These are phyloP conservation scores for Lasioglossum malachurum DNA, from an alignment of 2,888 invertebrate species.

Conservation along the genomic window DNA sequence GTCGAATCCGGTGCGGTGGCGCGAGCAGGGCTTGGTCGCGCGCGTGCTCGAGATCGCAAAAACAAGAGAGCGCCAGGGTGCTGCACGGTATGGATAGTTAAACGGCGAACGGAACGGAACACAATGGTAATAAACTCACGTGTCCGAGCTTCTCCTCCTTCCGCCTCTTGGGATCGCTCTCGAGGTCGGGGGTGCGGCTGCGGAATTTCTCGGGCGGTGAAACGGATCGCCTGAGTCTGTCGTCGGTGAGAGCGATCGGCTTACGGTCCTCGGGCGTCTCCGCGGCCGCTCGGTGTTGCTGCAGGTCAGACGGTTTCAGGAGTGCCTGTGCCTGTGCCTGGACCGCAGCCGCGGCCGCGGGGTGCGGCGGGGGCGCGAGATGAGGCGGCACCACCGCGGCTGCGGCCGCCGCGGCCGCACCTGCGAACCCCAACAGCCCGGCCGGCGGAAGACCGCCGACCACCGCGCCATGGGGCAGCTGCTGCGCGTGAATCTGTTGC, in stretches of 20 bases:
- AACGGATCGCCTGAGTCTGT: slow-evolving; percentile 89
- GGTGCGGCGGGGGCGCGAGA: slow-evolving; percentile 87
- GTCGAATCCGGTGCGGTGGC: slow-evolving; percentile 31
- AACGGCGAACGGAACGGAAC: neutral
- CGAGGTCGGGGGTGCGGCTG: slow-evolving; percentile 91
- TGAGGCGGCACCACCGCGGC: slow-evolving; percentile 86
- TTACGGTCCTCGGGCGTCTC: slow-evolving; percentile 87
- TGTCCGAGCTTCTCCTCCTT: slow-evolving; percentile 95
- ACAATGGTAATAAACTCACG: slow-evolving; percentile 87
- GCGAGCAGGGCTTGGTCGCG: neutral
- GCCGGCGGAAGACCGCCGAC: slow-evolving; percentile 85
- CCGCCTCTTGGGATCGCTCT: slow-evolving; percentile 91
- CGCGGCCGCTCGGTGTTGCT: slow-evolving; percentile 83
- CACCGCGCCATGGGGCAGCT: slow-evolving; percentile 89
- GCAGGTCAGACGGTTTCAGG: slow-evolving; percentile 86
- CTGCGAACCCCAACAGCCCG: slow-evolving; percentile 86
- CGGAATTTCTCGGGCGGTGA: slow-evolving; percentile 95
- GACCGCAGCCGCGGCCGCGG: slow-evolving; percentile 86
- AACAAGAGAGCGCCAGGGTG: slow-evolving; percentile 3
- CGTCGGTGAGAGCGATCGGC: slow-evolving; percentile 85
- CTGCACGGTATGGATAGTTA: neutral
- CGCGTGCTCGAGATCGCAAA: slow-evolving; percentile 37
- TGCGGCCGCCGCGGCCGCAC: slow-evolving; percentile 86
- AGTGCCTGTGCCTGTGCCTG: slow-evolving; percentile 81
- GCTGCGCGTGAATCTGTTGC: slow-evolving; percentile 97